phyloP scores from a whole-genome alignment of 2,113 vertebrate species.

The Procavia capensis region DNA sequence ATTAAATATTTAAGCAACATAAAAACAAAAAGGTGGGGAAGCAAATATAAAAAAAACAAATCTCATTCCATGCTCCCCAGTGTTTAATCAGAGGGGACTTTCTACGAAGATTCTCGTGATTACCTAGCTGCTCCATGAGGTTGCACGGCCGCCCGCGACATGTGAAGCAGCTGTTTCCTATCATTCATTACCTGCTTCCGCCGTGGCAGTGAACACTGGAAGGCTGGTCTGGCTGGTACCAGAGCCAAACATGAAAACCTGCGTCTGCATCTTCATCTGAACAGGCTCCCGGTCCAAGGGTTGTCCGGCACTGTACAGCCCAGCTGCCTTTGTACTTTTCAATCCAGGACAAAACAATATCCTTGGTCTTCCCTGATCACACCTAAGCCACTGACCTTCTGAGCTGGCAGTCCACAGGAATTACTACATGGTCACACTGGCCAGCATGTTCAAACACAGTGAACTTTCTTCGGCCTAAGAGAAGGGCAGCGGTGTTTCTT shows the following conservation, averaged over 20 bases:
- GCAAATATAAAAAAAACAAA: not conserved
- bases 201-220: conserved; percentile 46
- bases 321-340: not conserved
- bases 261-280: conserved; percentile 19
- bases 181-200: conserved; percentile 71
- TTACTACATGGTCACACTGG: rapidly evolving
- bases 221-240: conserved; percentile 36
- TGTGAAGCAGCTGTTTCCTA: conserved; percentile 77
- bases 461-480: not conserved
- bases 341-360: not conserved
- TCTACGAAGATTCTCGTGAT: not conserved
- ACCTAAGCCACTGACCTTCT: rapidly evolving
- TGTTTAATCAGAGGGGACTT: conserved; percentile 43
- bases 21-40: not conserved
- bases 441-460: not conserved
- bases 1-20: not conserved
- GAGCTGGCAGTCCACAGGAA: too few relatives aligned
- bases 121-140: not conserved
- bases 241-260: conserved; percentile 28
- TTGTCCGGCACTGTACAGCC: not conserved
- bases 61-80: not conserved
- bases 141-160: not conserved
- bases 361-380: not conserved
- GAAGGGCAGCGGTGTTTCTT: not conserved
- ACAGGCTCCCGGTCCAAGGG: not conserved